These are phyloP conservation scores for Podarcis siculus DNA, from an alignment of 2,797 vertebrate species.

Conservation along the genomic window DNA sequence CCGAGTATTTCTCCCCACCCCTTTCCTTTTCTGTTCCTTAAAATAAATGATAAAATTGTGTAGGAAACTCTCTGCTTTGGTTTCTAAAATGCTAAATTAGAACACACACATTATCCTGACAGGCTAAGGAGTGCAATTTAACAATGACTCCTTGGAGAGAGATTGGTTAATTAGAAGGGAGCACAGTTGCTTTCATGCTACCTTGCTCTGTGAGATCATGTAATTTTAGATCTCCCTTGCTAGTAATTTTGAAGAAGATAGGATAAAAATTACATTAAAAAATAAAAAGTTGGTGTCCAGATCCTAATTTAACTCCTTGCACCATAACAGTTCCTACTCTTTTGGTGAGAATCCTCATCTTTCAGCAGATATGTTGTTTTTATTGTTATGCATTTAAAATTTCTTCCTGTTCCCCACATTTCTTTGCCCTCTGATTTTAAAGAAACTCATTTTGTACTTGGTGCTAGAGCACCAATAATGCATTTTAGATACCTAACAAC, in stretches of 20 bases:
- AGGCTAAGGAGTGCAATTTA: conserved; percentile 41
- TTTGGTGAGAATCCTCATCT: conserved; percentile 26
- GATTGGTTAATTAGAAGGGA: conserved; percentile 48
- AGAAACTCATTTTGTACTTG: neutral
- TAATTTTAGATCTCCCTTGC: conserved; percentile 21
- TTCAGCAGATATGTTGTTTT: conserved; percentile 6
- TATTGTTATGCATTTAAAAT: neutral
- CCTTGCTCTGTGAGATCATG: neutral
- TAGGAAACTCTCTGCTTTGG: neutral
- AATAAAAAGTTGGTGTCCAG: neutral
- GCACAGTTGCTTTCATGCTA: conserved; percentile 1
- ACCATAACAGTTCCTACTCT: conserved; percentile 24
- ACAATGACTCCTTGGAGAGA: conserved; percentile 36
- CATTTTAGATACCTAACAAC: neutral
- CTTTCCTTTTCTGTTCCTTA: neutral
- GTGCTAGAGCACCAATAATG: neutral
- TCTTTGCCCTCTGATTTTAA: neutral
- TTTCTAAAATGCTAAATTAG: conserved; percentile 42
- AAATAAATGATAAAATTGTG: conserved; percentile 30
- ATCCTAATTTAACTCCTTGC: conserved; percentile 35
- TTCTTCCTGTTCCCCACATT: neutral
- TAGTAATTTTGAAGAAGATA: conserved; percentile 6
- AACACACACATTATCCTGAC: conserved; percentile 15
- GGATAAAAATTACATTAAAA: neutral
- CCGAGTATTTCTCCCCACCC: neutral